A percentile compares a stretch with the other conserved stretches of the same genome.
These are phyloP conservation scores for Leucophenga varia DNA, from an alignment of 1,140 invertebrate genomes.

Conservation along the genomic window DNA sequence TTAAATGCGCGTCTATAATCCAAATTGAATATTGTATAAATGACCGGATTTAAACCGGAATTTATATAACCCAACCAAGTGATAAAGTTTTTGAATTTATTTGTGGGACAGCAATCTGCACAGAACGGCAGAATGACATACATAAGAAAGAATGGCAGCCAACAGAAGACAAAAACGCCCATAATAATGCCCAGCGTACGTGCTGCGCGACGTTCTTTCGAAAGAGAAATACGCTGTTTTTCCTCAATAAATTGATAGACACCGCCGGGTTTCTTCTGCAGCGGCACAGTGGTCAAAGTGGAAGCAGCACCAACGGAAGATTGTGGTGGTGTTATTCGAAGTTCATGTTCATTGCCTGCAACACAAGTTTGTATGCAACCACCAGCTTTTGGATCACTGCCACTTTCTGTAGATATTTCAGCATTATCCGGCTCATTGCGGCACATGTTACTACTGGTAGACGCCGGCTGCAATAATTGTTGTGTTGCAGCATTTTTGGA, in stretches of 20 bases:
- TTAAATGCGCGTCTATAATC: constrained; percentile 95
- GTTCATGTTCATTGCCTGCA: constrained; percentile 23
- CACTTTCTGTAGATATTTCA: constrained; percentile 46
- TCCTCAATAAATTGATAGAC: constrained; percentile 92
- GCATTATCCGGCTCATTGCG: constrained; percentile 25
- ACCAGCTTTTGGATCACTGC: constrained; percentile 43
- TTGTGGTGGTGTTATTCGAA: constrained; percentile 39
- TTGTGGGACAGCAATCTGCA: constrained; percentile 73
- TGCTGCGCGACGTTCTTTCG: constrained; percentile 88
- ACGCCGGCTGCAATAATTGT: constrained; percentile 26
- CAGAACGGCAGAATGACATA: constrained; percentile 92
- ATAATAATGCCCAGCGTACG: constrained; percentile 91
- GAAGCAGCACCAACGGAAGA: constrained; percentile 31
- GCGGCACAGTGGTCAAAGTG: constrained; percentile 16
- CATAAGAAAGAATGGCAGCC: constrained; percentile 95
- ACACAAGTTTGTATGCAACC: constrained; percentile 37
- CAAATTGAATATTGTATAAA: constrained; percentile 97
- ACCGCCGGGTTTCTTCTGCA: constrained; percentile 55
- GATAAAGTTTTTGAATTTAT: constrained; percentile 82
- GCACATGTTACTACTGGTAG: constrained; percentile 19
- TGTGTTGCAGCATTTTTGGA: neutral
- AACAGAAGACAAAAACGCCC: constrained; percentile 94
- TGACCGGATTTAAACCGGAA: constrained; percentile 94
- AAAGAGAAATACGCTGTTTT: constrained; percentile 88
- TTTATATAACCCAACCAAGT: constrained; percentile 98